Evolutionary conservation across 2,888 invertebrate genomes (phyloP).

Genomic region (Panorpa germanica): DNA sequence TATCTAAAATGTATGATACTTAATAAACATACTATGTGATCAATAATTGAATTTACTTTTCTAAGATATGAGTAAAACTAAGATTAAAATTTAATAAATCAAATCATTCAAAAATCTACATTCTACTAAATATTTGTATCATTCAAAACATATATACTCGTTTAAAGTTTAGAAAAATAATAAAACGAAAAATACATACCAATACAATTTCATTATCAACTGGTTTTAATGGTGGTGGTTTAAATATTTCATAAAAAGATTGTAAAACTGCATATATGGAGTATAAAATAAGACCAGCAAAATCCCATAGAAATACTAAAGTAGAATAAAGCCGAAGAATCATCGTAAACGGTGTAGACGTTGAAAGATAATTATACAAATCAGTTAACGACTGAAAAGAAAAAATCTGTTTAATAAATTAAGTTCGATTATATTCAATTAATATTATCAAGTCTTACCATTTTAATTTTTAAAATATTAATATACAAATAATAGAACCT

Average conservation of each 20-base stretch:
- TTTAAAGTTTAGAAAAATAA: no score
- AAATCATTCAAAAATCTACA: background rate
- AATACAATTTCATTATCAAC: slow-evolving; percentile 40
- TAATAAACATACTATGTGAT: slow-evolving; percentile 3
- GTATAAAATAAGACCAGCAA: slow-evolving; percentile 29
- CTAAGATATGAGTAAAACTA: slow-evolving; percentile 8
- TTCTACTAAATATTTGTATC: no score
- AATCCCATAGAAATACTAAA: slow-evolving; percentile 31
- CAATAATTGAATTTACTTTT: slow-evolving; percentile 1
- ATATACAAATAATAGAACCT: no score
- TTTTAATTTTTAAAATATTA: no score
- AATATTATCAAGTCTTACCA: no score
- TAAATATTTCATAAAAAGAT: slow-evolving; percentile 29
- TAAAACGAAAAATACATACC: slow-evolving; percentile 23
- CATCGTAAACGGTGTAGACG: slow-evolving; percentile 25
- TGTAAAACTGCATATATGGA: slow-evolving; percentile 30
- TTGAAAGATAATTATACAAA: no score
- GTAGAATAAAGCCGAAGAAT: slow-evolving; percentile 33
- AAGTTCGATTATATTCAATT: no score
- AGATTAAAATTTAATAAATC: slow-evolving; percentile 2
- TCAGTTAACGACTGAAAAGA: no score
- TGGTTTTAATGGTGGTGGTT: slow-evolving; percentile 37
- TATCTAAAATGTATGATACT: slow-evolving; percentile 23
- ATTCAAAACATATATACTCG: no score
- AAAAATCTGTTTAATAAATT: no score